A percentile compares a stretch with the other conserved stretches of the same genome.
Evolutionary conservation across 2,113 vertebrate genomes (phyloP).

Genomic region (Pluvialis apricaria): DNA sequence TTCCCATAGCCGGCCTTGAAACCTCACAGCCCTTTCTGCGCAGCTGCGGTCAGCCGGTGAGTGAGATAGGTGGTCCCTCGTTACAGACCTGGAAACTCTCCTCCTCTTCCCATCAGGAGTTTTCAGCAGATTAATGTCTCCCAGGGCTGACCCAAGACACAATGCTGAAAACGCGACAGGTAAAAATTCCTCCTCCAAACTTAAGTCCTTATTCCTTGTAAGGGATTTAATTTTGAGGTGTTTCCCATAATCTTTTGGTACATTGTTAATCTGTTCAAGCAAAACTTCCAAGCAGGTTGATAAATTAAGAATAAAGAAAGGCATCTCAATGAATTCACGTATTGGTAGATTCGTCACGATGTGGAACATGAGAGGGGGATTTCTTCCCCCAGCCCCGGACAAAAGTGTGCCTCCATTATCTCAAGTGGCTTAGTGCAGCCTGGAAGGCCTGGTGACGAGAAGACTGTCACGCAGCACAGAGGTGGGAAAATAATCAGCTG

Average conservation of each 20-base stretch:
- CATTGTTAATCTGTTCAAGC: neutral
- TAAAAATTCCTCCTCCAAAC: neutral
- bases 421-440: neutral
- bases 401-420: neutral
- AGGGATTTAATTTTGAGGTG: neutral
- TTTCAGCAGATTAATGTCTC: neutral
- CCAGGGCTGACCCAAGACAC: neutral
- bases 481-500: neutral
- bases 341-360: neutral
- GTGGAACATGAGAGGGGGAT: neutral
- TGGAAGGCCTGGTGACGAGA: neutral
- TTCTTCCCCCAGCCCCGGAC: fast-evolving
- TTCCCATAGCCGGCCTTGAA: neutral
- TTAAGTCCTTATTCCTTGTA: neutral
- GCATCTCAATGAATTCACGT: neutral
- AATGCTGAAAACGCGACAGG: neutral
- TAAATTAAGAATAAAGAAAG: neutral
- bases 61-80: neutral
- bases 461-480: neutral
- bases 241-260: neutral
- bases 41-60: neutral
- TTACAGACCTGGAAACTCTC: neutral
- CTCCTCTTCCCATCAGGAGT: neutral
- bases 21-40: neutral
- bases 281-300: neutral